Base-by-base conservation (phyloP, 2,113 vertebrate species). In the Elgaria multicarinata region DNA sequence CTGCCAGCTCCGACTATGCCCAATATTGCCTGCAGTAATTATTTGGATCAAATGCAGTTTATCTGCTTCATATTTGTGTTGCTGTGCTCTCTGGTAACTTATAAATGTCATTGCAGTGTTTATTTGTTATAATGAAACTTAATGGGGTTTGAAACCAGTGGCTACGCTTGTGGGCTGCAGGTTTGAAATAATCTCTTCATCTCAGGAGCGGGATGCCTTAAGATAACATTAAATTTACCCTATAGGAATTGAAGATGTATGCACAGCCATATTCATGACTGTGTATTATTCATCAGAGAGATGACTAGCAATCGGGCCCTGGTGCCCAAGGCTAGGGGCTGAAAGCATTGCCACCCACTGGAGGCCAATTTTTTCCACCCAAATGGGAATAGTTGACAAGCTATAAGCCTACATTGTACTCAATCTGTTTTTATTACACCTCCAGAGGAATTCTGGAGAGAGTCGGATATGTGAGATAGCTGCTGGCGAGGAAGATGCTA, bases 71-170 rank as follows among this genome's bases (percentile, higher is more conserved):
- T 96, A 97, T 97, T 96, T 97, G 97, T 97, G 97, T 96, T 97
- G 95, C 95, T 95, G 94, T 87, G 95, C 97, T 97, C 96, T 92
- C 96, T 80, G 95, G 96, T 97, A 97, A 97, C 97, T 97, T 97
- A 97, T 97, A 97, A 97, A 97, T 97, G 97, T 97, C 97, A 97
- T 77, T 91, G 96, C 89, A 83, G 94, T 97, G 96, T 97, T 97
- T 97, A 97, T 97, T 97, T 93, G 95, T 97, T 97, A 96, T 97
- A 97, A 97, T 97, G 97, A 97, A 97, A 97, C 96, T 96, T 97
- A 97, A 97, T 95, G 97, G 94, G 89, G 90, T 96, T 96, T 94
- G 96, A 96, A 97, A 96, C 93, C 95, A 62, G 91, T 86, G 96
- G 96, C 96, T 93, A 95, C 8, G 92, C 92, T 92, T 89, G 96